These are phyloP conservation scores for Triplophysa rosa DNA, from an alignment of 2,113 vertebrate genomes.

Conservation along the genomic window DNA sequence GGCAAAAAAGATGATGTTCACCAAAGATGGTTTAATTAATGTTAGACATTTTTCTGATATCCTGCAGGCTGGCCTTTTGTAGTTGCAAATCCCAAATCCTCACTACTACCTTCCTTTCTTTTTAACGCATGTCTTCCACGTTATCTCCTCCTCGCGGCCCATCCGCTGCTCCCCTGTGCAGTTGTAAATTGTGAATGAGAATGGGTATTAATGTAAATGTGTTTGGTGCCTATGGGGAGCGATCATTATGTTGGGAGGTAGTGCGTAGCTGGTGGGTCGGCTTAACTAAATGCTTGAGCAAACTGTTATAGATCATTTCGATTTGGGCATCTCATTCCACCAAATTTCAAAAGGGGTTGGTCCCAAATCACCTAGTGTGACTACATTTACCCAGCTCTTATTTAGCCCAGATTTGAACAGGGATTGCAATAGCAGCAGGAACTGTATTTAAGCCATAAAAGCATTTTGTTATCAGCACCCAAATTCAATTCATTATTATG, in stretches of 20 bases:
- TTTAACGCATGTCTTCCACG: background rate
- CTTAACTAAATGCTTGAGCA: conserved; percentile 56
- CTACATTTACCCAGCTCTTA: background rate
- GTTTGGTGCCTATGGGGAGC: conserved; percentile 47
- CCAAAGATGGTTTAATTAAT: conserved; percentile 29
- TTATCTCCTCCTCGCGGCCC: background rate
- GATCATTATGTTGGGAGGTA: conserved; percentile 50
- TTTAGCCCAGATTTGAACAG: background rate
- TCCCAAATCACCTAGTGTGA: background rate
- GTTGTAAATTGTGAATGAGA: conserved; percentile 57
- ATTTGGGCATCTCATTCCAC: conserved; percentile 46
- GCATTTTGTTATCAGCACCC: conserved; percentile 42
- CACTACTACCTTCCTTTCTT: background rate
- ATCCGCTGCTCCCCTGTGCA: conserved; percentile 15
- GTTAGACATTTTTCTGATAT: conserved; percentile 35
- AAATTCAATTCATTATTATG: conserved; percentile 43
- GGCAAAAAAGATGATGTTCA: conserved; percentile 6
- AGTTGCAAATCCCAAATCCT: conserved; percentile 21
- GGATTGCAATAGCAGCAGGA: conserved; percentile 31
- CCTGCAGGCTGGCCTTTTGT: conserved; percentile 38
- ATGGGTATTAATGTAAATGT: conserved; percentile 58
- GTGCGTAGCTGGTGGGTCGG: conserved; percentile 48
- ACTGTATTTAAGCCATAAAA: conserved; percentile 45
- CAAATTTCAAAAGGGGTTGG: conserved; percentile 21
- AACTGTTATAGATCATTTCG: conserved; percentile 51